Conservation (phyloP, 2,888 invertebrate genomes). For the Ormia ochracea region DNA sequence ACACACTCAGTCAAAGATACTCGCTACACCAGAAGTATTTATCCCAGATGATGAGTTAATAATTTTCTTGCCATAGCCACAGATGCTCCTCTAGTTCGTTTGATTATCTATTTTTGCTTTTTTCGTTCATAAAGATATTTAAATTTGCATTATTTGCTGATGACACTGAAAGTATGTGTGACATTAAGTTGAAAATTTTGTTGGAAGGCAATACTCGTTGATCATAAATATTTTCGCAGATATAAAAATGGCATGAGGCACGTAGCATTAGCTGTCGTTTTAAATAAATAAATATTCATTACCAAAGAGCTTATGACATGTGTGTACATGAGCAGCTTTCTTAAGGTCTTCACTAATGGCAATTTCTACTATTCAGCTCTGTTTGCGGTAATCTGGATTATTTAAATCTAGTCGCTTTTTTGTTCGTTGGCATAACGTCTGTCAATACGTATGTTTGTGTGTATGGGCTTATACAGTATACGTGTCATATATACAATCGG, state of each 20-base stretch:
- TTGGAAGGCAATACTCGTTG: background rate
- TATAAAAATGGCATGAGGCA: background rate
- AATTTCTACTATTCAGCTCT: background rate
- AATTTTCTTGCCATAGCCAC: slow-evolving; percentile 2
- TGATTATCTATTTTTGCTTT: too few species aligned
- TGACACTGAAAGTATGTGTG: slow-evolving; percentile 33
- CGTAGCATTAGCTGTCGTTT: background rate
- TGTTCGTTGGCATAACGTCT: too few species aligned
- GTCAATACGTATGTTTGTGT: too few species aligned
- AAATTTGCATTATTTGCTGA: slow-evolving; percentile 17
- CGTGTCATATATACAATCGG: background rate
- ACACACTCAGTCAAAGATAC: background rate
- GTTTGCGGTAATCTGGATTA: background rate
- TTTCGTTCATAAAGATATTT: slow-evolving; percentile 14
- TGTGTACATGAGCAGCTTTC: background rate
- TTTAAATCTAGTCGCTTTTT: background rate
- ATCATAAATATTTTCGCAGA: background rate
- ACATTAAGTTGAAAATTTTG: slow-evolving; percentile 20
- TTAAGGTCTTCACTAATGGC: background rate
- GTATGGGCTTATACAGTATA: too few species aligned
- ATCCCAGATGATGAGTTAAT: slow-evolving; percentile 25
- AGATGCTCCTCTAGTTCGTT: slow-evolving; percentile 9
- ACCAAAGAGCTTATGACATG: background rate
- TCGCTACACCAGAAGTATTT: background rate
- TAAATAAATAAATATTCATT: background rate